Conservation (phyloP, 92 coral and sea anemone species). For the Umimayanthus kanabou region DNA sequence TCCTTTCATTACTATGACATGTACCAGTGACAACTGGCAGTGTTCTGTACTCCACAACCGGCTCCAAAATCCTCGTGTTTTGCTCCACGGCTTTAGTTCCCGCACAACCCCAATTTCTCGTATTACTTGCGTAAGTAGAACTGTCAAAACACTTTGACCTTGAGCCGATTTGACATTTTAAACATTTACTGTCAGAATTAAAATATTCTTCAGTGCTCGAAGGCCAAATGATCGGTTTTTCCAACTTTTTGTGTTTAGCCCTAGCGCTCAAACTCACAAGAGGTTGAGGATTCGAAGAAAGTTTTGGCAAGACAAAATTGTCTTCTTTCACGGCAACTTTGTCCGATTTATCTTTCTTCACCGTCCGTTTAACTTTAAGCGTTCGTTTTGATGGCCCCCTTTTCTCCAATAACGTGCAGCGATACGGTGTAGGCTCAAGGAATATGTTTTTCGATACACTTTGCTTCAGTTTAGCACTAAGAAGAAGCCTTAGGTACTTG, state of each 20-base stretch:
- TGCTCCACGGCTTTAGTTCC: neutral
- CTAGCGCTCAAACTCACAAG: constrained; percentile 13
- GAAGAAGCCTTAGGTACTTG: constrained; percentile 32
- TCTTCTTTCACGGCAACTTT: neutral
- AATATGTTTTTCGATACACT: constrained; percentile 45
- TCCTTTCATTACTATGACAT: neutral
- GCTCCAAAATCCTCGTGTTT: neutral
- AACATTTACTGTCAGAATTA: neutral
- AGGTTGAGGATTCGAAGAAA: constrained; percentile 1
- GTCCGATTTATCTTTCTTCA: neutral
- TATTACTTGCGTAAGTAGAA: neutral
- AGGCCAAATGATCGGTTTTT: neutral
- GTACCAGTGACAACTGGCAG: constrained; percentile 4
- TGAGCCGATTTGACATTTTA: neutral
- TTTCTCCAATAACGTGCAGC: constrained; percentile 49
- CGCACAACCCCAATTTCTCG: neutral
- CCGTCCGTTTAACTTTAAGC: neutral
- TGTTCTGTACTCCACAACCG: constrained; percentile 9
- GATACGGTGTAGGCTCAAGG: constrained; percentile 55
- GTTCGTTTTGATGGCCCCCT: neutral
- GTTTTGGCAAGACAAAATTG: neutral
- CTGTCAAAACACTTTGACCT: neutral
- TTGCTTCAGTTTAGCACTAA: constrained; percentile 45
- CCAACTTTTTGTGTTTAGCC: neutral
- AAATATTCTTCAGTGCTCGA: neutral